A percentile compares a stretch with the other conserved stretches of the same genome.
Evolutionary conservation across 2,113 vertebrate genomes (phyloP).

Genomic region (Percina caprodes): DNA sequence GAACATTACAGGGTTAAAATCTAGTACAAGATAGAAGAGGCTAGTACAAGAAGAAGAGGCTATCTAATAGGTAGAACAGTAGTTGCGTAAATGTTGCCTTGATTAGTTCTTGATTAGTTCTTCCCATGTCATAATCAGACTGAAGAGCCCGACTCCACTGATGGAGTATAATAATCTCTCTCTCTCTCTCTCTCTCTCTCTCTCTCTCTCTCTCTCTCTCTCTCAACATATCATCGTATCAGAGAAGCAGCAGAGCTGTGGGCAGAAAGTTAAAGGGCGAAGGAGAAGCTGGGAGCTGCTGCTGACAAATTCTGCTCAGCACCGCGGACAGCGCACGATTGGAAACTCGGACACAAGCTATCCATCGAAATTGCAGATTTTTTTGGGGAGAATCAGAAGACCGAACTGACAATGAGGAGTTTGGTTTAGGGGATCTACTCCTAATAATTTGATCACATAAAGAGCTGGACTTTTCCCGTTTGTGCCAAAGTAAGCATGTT

Average conservation of each 20-base stretch:
- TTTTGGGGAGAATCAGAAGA: neutral
- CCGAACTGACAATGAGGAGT: neutral
- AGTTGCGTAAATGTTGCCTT: too few species aligned
- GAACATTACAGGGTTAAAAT: too few species aligned
- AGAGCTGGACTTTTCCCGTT: conserved; percentile 6
- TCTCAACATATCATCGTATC: neutral
- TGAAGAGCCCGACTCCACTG: too few species aligned
- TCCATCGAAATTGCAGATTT: conserved; percentile 3
- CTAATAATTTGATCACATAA: neutral
- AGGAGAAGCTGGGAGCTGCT: conserved; percentile 10
- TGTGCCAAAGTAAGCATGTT: conserved; percentile 42
- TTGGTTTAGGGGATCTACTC: neutral
- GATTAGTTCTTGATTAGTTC: too few species aligned
- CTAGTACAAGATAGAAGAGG: too few species aligned
- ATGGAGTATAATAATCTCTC: neutral
- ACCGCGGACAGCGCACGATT: conserved; percentile 62
- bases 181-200: conserved; percentile 5
- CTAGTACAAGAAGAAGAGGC: too few species aligned
- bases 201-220: neutral
- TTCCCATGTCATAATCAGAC: too few species aligned
- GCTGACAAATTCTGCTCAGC: conserved; percentile 43
- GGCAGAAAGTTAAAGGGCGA: conserved; percentile 53
- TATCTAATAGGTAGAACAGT: too few species aligned
- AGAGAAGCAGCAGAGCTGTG: conserved; percentile 13
- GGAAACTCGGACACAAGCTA: neutral